Conservation (phyloP, 2,888 invertebrate species). For the Leptinotarsa haldemani region DNA sequence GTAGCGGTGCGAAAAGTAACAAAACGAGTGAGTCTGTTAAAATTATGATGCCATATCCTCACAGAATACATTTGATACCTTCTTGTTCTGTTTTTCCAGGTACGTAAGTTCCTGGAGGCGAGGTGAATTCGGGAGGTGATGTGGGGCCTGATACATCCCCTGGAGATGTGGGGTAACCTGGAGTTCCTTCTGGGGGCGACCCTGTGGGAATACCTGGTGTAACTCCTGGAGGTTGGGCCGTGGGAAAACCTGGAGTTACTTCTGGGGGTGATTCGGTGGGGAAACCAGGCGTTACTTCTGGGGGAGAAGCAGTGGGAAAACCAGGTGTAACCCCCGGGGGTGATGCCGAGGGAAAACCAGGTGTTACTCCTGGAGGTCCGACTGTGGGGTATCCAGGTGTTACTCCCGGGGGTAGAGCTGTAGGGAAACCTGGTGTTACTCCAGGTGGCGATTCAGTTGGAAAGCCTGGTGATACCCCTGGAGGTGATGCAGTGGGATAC, state of each 20-base stretch:
- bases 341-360: not conserved
- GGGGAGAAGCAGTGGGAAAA: conserved; percentile 21
- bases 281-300: conserved; percentile 22
- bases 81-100: not conserved
- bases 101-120: not conserved
- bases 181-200: conserved; percentile 35
- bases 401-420: conserved; percentile 23
- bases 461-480: conserved; percentile 29
- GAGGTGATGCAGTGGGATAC: conserved; percentile 53
- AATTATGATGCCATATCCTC: not conserved
- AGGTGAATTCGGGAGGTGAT: no score
- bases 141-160: no score
- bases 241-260: conserved; percentile 29
- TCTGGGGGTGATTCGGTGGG: conserved; percentile 24
- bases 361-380: not conserved
- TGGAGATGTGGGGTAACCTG: conserved; percentile 22
- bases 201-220: conserved; percentile 21
- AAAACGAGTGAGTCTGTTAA: not conserved
- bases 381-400: conserved; percentile 15
- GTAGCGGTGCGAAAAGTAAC: not conserved
- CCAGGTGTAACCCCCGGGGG: conserved; percentile 2
- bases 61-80: not conserved
- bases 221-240: conserved; percentile 34
- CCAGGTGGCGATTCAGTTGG: conserved; percentile 37
- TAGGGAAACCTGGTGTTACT: conserved; percentile 33